Base-by-base conservation (phyloP, 2,113 vertebrate genomes). In the Scolopax mira region DNA sequence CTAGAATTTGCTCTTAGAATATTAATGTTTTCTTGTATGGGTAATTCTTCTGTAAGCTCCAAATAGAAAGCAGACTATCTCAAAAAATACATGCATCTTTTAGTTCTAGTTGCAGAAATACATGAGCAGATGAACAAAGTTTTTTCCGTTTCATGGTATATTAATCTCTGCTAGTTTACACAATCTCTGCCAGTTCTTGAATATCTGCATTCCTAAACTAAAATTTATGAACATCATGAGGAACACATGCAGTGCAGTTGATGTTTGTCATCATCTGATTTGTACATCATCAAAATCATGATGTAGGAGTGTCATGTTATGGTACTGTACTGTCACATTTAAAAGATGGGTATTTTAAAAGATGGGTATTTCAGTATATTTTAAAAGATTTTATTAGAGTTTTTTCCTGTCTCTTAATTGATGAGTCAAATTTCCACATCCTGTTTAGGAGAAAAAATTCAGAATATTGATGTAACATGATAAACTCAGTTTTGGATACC, bases 251-350 rank as follows among this genome's bases (percentile, higher is more conserved):
- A 82, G 39, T 72, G 87, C 78, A 82, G 81, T 61, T 93, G 89
- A 93, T 96, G 89, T 96, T 96, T 94, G 85, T 92, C 84, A 89
- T 94, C 51, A 82, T 95, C 91, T 88, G 67, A 72, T 92, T 74
- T 91, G 39, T 88, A 89, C 46, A 73, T 88, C 91, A 88, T 70
- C 93, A 78, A 95, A 96, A 91, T 79, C 54, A 70, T 61, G 57
- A 79, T 82, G 85, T 79, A 94, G 64, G 71, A 95, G 70, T 95
- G 94, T 94, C 89, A 93, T 96, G 88, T 93, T 95, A 78, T 60
- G 90, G 79, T 93, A 95, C 93, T 93, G 13, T 74, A 85, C 67
- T 83, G 85, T 70, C 91, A 94, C 46, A 93, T 95, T 95, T 87
- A 75, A 89, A 95, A 94, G 77, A 92, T 49, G 73, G 46, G 33